Evolutionary conservation across 2,888 invertebrate species (phyloP).

Genomic region (Mythimna lalbum): DNA sequence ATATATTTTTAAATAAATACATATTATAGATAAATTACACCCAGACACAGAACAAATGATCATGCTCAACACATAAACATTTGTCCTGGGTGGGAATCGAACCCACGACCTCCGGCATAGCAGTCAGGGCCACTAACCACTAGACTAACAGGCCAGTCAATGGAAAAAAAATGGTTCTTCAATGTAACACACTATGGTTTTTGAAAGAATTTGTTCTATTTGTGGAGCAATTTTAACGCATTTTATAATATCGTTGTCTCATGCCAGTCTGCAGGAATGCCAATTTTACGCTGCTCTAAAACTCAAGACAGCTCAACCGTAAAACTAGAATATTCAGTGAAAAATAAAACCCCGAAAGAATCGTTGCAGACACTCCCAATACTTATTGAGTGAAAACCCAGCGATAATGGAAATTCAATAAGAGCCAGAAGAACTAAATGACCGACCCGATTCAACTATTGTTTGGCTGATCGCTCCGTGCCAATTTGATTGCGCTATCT

Average conservation of each 20-base stretch:
- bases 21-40: no score
- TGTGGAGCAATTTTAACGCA: neutral
- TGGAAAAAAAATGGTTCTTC: no score
- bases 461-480: constrained; percentile 31
- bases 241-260: neutral
- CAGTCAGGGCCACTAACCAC: no score
- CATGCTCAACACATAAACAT: no score
- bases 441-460: constrained; percentile 43
- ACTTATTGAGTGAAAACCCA: constrained; percentile 18
- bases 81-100: no score
- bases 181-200: neutral
- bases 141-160: no score
- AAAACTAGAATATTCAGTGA: constrained; percentile 3
- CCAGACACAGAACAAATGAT: no score
- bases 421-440: constrained; percentile 27
- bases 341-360: constrained; percentile 21
- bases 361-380: constrained; percentile 17
- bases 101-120: no score
- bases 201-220: neutral
- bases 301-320: neutral
- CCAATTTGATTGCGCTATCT: constrained; percentile 29
- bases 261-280: neutral
- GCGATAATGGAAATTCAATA: constrained; percentile 55
- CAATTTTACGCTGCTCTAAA: constrained; percentile 1
- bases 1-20: no score